Conservation (phyloP, 2,797 vertebrate genomes). For the Scyliorhinus canicula region DNA sequence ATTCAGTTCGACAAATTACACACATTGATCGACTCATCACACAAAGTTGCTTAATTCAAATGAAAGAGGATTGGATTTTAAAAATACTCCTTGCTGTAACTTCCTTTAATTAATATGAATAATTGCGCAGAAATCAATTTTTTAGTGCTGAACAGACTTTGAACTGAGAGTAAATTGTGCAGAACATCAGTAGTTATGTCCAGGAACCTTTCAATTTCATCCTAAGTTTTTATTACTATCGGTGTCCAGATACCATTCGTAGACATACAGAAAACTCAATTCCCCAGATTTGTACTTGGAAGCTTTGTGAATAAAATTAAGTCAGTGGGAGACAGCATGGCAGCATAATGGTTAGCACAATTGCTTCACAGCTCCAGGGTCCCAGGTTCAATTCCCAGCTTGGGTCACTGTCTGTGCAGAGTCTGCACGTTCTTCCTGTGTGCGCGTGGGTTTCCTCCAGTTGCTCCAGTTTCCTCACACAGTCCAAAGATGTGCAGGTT, state of each 20-base stretch:
- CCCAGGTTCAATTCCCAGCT: no score
- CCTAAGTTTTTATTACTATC: not conserved
- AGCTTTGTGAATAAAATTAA: not conserved
- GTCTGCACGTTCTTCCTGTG: no score
- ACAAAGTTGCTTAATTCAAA: not conserved
- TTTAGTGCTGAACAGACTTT: not conserved
- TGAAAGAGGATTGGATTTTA: not conserved
- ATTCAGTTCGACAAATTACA: not conserved
- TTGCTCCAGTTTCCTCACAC: no score
- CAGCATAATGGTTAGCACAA: no score
- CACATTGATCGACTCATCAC: not conserved
- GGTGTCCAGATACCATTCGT: not conserved
- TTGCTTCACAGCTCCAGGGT: no score
- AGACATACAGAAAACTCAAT: not conserved
- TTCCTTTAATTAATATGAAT: not conserved
- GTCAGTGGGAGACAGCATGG: not conserved
- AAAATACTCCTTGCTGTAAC: not conserved
- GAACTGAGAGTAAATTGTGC: not conserved
- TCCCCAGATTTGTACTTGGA: not conserved
- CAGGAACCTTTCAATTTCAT: not conserved
- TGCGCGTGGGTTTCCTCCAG: no score
- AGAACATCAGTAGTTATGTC: not conserved
- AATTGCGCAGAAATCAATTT: not conserved
- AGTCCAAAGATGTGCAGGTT: no score
- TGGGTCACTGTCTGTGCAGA: no score